Percentiles rank a stretch among this genome's conserved stretches.
Conservation (phyloP, 2,888 invertebrate species). For the Teinopalpus imperialis region DNA sequence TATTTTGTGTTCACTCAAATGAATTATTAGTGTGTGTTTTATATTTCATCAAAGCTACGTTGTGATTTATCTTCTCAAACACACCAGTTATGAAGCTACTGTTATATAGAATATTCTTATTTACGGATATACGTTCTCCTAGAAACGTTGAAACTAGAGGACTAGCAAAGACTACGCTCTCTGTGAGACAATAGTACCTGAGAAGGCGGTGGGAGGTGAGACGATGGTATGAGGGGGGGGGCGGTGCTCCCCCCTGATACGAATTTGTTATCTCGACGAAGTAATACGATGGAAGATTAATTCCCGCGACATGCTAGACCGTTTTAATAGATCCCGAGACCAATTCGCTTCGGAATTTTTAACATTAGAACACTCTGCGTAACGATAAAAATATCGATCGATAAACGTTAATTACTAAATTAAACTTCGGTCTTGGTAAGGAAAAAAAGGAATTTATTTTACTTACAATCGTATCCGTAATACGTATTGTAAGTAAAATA, state of each 20-base stretch:
- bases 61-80: too few relatives aligned
- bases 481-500: too few relatives aligned
- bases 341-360: conserved; percentile 26
- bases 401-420: too few relatives aligned
- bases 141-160: conserved; percentile 24
- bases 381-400: too few relatives aligned
- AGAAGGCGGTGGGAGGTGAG: conserved; percentile 26
- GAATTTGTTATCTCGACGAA: conserved; percentile 59
- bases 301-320: conserved; percentile 47
- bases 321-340: conserved; percentile 33
- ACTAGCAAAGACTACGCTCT: conserved; percentile 23
- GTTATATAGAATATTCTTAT: too few relatives aligned
- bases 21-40: too few relatives aligned
- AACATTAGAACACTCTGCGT: not conserved
- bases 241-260: conserved; percentile 37
- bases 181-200: conserved; percentile 34
- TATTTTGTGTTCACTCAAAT: too few relatives aligned
- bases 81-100: too few relatives aligned
- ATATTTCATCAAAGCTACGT: too few relatives aligned
- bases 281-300: conserved; percentile 58
- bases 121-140: conserved; percentile 13
- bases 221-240: conserved; percentile 25
- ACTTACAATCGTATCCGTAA: too few relatives aligned
- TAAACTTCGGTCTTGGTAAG: too few relatives aligned
- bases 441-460: too few relatives aligned